phyloP scores from a whole-genome alignment of 2,797 vertebrate species.

The Taenioides sp. region DNA sequence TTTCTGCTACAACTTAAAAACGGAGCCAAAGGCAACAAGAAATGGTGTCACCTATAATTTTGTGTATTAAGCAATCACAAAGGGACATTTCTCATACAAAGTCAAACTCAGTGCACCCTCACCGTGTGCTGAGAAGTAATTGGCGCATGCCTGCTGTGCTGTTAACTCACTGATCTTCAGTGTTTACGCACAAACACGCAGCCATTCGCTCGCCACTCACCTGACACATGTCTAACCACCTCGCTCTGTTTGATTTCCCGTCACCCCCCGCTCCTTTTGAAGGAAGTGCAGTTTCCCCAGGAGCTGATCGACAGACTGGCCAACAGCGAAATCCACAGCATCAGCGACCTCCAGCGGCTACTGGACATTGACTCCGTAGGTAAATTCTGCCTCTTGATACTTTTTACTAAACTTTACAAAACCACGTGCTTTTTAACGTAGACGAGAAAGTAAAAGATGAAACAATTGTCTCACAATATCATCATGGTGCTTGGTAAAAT shows the following conservation, averaged over 20 bases:
- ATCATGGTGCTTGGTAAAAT: neutral
- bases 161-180: constrained; percentile 12
- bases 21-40: neutral
- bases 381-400: constrained; percentile 87
- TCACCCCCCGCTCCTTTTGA: constrained; percentile 27
- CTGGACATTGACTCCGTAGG: constrained; percentile 98
- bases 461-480: neutral
- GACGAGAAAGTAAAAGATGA: neutral
- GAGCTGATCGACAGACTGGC: constrained; percentile 94
- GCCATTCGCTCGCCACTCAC: constrained; percentile 21
- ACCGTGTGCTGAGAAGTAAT: constrained; percentile 6
- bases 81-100: neutral
- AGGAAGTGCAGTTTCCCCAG: constrained; percentile 95
- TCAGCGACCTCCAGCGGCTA: constrained; percentile 98
- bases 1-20: neutral
- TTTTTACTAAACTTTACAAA: constrained; percentile 14
- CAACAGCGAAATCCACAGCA: constrained; percentile 96
- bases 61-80: neutral
- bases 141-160: constrained; percentile 31
- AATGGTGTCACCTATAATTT: neutral
- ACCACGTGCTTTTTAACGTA: neutral
- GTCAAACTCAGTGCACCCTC: neutral
- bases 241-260: constrained; percentile 51
- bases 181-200: constrained; percentile 35
- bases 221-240: constrained; percentile 52